Conservation (phyloP, 1,140 invertebrate genomes). For the Trichoplusia ni region DNA sequence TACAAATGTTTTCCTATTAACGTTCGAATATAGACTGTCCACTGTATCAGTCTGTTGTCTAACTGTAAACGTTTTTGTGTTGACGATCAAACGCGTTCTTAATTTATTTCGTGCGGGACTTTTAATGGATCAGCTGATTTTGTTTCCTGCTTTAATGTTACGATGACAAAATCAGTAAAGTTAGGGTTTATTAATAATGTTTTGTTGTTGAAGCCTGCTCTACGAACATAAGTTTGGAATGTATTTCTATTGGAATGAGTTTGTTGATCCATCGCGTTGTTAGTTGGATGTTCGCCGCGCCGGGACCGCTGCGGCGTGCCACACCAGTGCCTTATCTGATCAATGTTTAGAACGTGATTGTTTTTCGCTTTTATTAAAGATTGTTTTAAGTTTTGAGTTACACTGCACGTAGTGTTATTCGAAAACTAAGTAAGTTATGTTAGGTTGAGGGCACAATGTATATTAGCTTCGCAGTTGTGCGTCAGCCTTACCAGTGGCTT, state of each 20-base stretch:
- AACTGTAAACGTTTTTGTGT: too few relatives aligned
- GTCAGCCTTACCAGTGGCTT: constrained; percentile 6
- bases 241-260: not conserved
- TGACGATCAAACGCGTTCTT: too few relatives aligned
- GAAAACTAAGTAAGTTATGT: constrained; percentile 28
- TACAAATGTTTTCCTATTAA: not conserved
- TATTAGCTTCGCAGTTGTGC: constrained; percentile 17
- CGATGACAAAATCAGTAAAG: too few relatives aligned
- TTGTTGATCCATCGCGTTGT: constrained; percentile 10
- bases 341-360: constrained; percentile 35
- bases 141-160: too few relatives aligned
- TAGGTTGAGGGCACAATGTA: constrained; percentile 31
- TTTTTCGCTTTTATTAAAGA: constrained; percentile 21
- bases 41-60: too few relatives aligned
- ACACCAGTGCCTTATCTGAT: constrained; percentile 58
- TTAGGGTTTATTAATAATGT: too few relatives aligned
- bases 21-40: too few relatives aligned
- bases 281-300: not conserved
- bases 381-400: constrained; percentile 25
- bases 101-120: too few relatives aligned
- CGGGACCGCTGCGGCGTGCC: constrained; percentile 1
- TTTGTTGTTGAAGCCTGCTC: constrained; percentile 31
- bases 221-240: constrained; percentile 35
- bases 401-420: constrained; percentile 8
- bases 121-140: too few relatives aligned